phyloP scores from a whole-genome alignment of 2,888 invertebrate species.

The Nebria brevicollis region DNA sequence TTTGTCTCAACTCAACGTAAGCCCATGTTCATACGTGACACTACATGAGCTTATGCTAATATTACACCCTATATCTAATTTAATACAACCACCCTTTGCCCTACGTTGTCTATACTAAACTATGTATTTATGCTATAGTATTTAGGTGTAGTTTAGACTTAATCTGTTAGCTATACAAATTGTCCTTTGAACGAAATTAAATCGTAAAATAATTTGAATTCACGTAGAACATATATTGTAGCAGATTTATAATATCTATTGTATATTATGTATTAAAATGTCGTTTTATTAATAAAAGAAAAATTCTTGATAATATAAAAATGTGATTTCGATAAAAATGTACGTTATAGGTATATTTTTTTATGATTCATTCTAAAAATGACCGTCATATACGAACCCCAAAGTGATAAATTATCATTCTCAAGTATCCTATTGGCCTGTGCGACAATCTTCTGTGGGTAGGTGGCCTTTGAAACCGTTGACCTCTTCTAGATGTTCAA shows the following conservation, averaged over 20 bases:
- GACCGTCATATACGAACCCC: not conserved
- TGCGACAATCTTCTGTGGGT: constrained; percentile 30
- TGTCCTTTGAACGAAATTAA: not conserved
- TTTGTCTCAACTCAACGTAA: not conserved
- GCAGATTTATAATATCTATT: too few relatives aligned
- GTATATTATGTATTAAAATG: too few relatives aligned
- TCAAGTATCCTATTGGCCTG: constrained; percentile 7
- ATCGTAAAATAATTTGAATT: too few relatives aligned
- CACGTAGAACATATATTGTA: too few relatives aligned
- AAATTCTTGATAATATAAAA: too few relatives aligned
- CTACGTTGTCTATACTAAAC: not conserved
- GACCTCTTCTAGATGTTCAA: constrained; percentile 33
- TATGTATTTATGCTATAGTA: not conserved
- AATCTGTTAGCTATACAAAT: not conserved
- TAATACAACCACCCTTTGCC: not conserved
- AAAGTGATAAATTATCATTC: not conserved
- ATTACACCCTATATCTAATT: not conserved
- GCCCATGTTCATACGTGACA: not conserved
- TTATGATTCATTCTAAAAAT: not conserved
- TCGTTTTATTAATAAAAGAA: too few relatives aligned
- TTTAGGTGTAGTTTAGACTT: not conserved
- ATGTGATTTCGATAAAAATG: not conserved
- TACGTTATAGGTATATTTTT: not conserved
- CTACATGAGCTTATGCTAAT: not conserved
- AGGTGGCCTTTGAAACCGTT: constrained; percentile 37